Evolutionary conservation across 2,113 vertebrate species (phyloP).

Genomic region (Numenius arquata): DNA sequence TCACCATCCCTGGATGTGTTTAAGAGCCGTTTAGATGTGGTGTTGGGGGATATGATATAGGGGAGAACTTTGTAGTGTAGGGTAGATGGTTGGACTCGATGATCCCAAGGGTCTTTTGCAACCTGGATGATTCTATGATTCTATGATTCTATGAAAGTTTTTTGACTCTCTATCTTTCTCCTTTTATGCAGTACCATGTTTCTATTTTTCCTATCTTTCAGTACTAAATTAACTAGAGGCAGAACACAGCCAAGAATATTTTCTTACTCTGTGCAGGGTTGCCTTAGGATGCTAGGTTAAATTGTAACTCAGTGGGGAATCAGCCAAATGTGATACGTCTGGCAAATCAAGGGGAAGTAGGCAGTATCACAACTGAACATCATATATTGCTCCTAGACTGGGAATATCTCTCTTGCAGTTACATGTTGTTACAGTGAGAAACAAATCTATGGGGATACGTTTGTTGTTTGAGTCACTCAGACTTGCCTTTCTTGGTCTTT

Average conservation of each 20-base stretch:
- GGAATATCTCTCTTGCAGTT: neutral
- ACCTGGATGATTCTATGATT: no score
- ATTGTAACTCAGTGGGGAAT: neutral
- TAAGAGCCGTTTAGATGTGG: no score
- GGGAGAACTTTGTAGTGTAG: no score
- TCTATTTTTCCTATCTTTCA: neutral
- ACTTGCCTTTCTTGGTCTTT: neutral
- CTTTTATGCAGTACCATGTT: neutral
- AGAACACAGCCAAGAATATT: neutral
- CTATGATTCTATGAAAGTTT: no score
- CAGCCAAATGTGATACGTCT: neutral
- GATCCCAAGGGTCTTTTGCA: no score
- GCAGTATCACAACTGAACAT: neutral
- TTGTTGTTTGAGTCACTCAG: neutral
- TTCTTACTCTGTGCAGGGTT: neutral
- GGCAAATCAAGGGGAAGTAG: neutral
- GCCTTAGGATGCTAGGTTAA: neutral
- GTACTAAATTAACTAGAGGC: neutral
- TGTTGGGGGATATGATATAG: no score
- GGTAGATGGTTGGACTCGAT: no score
- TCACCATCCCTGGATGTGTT: no score
- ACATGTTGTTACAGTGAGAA: neutral
- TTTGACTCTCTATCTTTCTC: neutral
- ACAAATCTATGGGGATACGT: neutral
- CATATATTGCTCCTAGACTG: neutral